Base-by-base conservation (phyloP, 2,113 vertebrate species). In the Scartelaos histophorus region DNA sequence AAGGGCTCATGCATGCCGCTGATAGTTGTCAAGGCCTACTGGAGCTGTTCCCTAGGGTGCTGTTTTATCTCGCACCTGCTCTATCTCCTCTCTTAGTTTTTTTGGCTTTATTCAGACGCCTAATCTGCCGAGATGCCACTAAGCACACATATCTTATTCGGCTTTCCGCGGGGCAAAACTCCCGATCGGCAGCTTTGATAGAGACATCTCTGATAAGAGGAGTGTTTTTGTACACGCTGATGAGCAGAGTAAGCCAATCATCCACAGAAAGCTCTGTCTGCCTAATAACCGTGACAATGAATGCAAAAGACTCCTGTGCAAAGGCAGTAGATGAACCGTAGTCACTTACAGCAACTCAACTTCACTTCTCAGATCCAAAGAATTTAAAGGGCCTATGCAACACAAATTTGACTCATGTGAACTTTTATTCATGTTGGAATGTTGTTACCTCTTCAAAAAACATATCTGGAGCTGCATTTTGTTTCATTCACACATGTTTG, bases 61-160 rank as follows among this genome's bases (percentile, higher is more conserved):
- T 34, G 70, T 83, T 86, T 82, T 83, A 88, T 84, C 83, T 82
- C 78, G 58, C 82, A 89, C 85, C 78, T 87, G 85, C 82, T 89
- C 75, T 74, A 25, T 84, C 69, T 60, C 66, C 78, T 68, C 83
- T 69, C 61, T 79, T 83, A 76, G 56, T 69, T 73, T 65, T 69
- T 73, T 65, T 78, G 67, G 21, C 25, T 90, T 83, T 79, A 87
- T 87, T 89, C 85, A 68, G 69, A 61, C 5, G n/a, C 65, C 68
- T 89, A 86, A 91, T 90, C 89, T 87, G 77, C 69, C 71, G 84
- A 86, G 79, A 81, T 75, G 65, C 69, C 76, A 58, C 87, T 75
- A 68, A 88, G 89, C 82, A 83, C 75, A 90, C 78, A 85, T 76
- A 87, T 89, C 81, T 83, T 67, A 87, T 89, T 87, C 85, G 84